Percentiles rank a stretch among this genome's conserved stretches.
Evolutionary conservation across 2,888 invertebrate genomes (phyloP).

Genomic region (Cabera pusaria): DNA sequence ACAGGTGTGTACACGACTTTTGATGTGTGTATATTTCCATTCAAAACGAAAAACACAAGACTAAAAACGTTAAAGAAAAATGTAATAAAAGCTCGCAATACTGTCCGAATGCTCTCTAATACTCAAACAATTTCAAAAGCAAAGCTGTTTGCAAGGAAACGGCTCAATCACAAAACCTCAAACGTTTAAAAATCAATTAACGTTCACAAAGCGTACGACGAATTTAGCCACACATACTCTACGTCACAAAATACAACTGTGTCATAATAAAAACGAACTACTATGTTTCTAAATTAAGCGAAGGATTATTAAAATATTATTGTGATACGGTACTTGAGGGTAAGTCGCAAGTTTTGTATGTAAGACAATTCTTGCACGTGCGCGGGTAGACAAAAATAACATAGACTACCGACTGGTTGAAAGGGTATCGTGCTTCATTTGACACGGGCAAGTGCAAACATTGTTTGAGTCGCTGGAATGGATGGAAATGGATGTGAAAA

Average conservation of each 20-base stretch:
- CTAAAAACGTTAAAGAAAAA: background rate
- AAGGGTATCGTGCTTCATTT: slow-evolving; percentile 35
- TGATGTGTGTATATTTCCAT: too few relatives aligned
- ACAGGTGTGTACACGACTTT: too few relatives aligned
- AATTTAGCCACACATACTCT: slow-evolving; percentile 10
- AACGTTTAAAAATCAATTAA: slow-evolving; percentile 74
- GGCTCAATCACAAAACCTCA: slow-evolving; percentile 59
- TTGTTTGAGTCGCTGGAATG: too few relatives aligned
- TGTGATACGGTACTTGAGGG: slow-evolving; percentile 5
- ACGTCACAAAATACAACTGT: slow-evolving; percentile 1
- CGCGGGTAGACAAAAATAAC: slow-evolving; percentile 68
- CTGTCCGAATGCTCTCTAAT: slow-evolving; percentile 4
- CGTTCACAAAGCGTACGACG: slow-evolving; percentile 25
- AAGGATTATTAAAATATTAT: background rate
- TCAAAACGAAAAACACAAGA: background rate
- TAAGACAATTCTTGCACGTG: slow-evolving; percentile 48
- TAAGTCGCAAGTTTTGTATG: slow-evolving; percentile 5
- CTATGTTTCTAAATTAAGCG: background rate
- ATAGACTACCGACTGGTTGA: slow-evolving; percentile 60
- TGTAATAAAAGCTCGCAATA: slow-evolving; percentile 9
- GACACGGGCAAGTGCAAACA: too few relatives aligned
- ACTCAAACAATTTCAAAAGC: slow-evolving; percentile 18
- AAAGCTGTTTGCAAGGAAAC: slow-evolving; percentile 29
- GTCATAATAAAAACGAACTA: slow-evolving; percentile 1
- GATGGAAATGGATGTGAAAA: too few relatives aligned